These are phyloP conservation scores for Xerus rutilus DNA, from an alignment of 2,797 vertebrate species.

Conservation along the genomic window DNA sequence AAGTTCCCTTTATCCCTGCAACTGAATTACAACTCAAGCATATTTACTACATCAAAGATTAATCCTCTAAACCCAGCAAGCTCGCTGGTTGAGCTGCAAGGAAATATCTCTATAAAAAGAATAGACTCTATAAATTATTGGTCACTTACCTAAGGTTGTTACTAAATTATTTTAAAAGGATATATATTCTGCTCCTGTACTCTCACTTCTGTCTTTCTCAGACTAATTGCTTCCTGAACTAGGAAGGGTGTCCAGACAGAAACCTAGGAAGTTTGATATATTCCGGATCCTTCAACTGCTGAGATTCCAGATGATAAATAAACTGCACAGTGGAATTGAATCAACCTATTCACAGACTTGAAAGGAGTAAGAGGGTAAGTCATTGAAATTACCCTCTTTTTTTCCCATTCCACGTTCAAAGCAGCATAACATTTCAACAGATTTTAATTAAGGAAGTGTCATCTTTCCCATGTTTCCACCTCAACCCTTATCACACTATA, in stretches of 20 bases:
- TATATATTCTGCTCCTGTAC: constrained; percentile 82
- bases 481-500: neutral
- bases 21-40: constrained; percentile 84
- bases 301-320: constrained; percentile 82
- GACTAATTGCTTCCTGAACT: constrained; percentile 85
- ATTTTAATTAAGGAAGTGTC: neutral
- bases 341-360: constrained; percentile 67
- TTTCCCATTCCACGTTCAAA: constrained; percentile 27
- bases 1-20: constrained; percentile 77
- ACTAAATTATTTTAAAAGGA: constrained; percentile 86
- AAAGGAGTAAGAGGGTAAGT: constrained; percentile 71
- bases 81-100: constrained; percentile 78
- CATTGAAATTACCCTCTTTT: constrained; percentile 48
- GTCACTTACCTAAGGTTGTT: constrained; percentile 86
- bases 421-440: neutral
- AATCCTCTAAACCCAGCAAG: constrained; percentile 82
- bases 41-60: constrained; percentile 85
- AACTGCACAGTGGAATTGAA: constrained; percentile 72
- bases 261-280: constrained; percentile 83
- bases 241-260: constrained; percentile 76
- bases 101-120: constrained; percentile 86
- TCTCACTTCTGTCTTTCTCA: constrained; percentile 81
- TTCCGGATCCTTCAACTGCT: constrained; percentile 77
- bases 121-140: constrained; percentile 86
- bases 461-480: neutral